A percentile compares a stretch with the other conserved stretches of the same genome.
Conservation (phyloP, 2,113 vertebrate species). For the Genyomyrus donnyi region DNA sequence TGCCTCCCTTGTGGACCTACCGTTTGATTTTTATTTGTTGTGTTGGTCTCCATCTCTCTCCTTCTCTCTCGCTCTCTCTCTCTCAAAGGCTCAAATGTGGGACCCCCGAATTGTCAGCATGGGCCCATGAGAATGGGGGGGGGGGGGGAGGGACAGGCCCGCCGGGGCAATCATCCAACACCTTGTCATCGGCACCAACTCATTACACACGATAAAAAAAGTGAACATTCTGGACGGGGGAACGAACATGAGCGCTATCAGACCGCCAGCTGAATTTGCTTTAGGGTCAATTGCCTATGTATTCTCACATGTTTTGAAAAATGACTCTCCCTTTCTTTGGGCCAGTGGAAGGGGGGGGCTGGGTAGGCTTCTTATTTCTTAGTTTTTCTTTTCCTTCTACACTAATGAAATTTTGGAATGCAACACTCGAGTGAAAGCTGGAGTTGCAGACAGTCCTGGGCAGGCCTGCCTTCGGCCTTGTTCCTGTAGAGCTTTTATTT, state of each 20-base stretch:
- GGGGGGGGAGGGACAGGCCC: conserved; percentile 29
- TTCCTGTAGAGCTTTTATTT: conserved; percentile 47
- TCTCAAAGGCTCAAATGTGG: not conserved
- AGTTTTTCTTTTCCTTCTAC: conserved; percentile 17
- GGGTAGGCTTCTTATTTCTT: conserved; percentile 22
- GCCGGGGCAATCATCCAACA: conserved; percentile 30
- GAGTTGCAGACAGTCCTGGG: conserved; percentile 40
- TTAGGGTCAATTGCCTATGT: conserved; percentile 37
- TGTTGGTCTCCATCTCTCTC: conserved; percentile 22
- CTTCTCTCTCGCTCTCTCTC: not conserved
- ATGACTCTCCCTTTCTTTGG: conserved; percentile 27
- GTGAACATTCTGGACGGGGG: conserved; percentile 34
- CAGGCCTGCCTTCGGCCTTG: conserved; percentile 41
- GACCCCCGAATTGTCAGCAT: not conserved
- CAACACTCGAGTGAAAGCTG: conserved; percentile 27
- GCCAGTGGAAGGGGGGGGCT: not conserved
- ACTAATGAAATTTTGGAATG: conserved; percentile 54
- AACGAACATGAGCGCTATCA: conserved; percentile 34
- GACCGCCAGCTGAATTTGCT: conserved; percentile 40
- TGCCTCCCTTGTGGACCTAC: conserved; percentile 42
- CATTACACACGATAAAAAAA: conserved; percentile 33
- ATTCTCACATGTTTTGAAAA: conserved; percentile 37
- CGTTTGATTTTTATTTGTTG: conserved; percentile 42
- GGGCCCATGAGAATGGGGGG: not conserved
- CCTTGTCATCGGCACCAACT: conserved; percentile 49